A percentile compares a stretch with the other conserved stretches of the same genome.
Conservation (phyloP, 2,113 vertebrate genomes). For the Illadopsis cleaveri region DNA sequence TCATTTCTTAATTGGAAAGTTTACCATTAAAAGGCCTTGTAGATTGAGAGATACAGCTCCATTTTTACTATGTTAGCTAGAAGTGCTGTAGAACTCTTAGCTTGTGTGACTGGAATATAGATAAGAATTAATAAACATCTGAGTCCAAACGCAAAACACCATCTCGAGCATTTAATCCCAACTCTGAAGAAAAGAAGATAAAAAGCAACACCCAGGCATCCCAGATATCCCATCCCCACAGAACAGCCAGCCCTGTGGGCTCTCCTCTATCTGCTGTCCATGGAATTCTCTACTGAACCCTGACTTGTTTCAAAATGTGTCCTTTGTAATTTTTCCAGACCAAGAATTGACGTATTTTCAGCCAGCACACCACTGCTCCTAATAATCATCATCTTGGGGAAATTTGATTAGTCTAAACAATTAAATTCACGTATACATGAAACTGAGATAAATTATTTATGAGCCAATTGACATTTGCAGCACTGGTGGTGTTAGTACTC, state of each 20-base stretch:
- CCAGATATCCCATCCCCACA: background rate
- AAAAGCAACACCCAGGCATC: background rate
- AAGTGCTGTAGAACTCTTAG: background rate
- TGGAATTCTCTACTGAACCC: background rate
- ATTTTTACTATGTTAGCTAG: background rate
- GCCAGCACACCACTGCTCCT: background rate
- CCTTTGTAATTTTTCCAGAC: background rate
- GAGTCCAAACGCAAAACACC: background rate
- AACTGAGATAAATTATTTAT: background rate
- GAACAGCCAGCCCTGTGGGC: accelerated
- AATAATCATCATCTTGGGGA: background rate
- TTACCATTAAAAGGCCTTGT: background rate
- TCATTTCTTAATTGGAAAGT: background rate
- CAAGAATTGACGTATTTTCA: accelerated
- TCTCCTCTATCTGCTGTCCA: background rate
- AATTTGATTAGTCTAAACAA: background rate
- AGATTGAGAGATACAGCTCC: background rate
- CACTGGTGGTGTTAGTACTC: background rate
- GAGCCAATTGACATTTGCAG: background rate
- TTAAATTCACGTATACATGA: background rate
- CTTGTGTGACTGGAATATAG: background rate
- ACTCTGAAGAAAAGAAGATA: background rate
- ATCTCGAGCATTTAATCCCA: background rate
- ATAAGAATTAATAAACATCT: background rate
- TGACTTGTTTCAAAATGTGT: background rate